These are phyloP conservation scores for Cydia amplana DNA, from an alignment of 1,140 invertebrate genomes.

Conservation along the genomic window DNA sequence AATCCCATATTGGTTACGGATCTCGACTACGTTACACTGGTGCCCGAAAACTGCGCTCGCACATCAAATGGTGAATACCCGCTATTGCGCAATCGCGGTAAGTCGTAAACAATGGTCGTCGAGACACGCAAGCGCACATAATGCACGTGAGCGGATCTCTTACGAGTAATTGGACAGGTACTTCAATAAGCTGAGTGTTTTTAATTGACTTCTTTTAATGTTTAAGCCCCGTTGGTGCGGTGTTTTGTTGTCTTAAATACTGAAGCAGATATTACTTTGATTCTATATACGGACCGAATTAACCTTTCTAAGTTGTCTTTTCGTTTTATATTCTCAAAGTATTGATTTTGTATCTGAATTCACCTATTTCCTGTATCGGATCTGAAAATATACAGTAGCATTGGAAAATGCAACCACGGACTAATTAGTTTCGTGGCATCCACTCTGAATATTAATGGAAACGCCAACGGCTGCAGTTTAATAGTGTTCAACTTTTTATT, in stretches of 20 bases:
- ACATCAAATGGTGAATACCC: neutral
- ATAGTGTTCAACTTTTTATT: neutral
- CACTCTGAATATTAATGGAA: conserved; percentile 5
- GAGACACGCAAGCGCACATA: neutral
- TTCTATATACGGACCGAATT: neutral
- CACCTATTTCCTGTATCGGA: neutral
- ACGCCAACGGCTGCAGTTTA: neutral
- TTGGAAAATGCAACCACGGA: conserved; percentile 3
- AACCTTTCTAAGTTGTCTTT: too few species aligned
- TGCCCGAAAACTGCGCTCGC: neutral
- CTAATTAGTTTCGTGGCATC: neutral
- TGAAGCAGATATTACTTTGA: neutral
- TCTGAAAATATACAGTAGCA: neutral
- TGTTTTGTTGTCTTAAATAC: neutral
- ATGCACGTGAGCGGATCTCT: neutral
- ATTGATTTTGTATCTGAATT: neutral
- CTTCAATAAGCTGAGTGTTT: neutral
- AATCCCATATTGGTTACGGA: neutral
- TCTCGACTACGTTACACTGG: conserved; percentile 4
- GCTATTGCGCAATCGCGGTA: neutral
- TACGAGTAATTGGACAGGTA: neutral
- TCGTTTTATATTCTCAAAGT: too few species aligned
- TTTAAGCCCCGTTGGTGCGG: neutral
- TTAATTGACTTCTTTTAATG: neutral
- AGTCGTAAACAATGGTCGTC: neutral